Evolutionary conservation across 2,113 vertebrate species (phyloP).

Genomic region (Sander lucioperca): DNA sequence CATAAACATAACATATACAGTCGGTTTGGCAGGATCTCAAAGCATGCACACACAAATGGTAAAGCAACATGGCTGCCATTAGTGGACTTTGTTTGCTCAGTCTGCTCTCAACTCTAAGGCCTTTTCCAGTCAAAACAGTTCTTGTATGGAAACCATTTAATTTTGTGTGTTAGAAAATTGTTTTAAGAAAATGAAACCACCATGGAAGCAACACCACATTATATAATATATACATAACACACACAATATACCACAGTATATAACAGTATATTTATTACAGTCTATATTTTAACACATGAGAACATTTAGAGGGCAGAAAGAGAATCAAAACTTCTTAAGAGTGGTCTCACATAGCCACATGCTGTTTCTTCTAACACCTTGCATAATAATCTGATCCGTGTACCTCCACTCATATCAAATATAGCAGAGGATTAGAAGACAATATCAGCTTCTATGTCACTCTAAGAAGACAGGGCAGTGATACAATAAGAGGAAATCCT

Average conservation of each 20-base stretch:
- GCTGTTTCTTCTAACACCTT: background rate
- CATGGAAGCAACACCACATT: background rate
- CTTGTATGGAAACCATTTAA: slow-evolving; percentile 21
- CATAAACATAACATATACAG: slow-evolving; percentile 46
- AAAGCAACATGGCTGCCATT: slow-evolving; percentile 47
- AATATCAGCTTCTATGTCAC: background rate
- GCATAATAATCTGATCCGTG: slow-evolving; percentile 21
- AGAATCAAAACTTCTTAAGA: background rate
- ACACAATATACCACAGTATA: background rate
- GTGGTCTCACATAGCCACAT: background rate
- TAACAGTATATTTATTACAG: background rate
- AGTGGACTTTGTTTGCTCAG: slow-evolving; percentile 32
- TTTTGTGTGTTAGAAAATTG: slow-evolving; percentile 12
- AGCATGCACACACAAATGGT: slow-evolving; percentile 50
- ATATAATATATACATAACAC: background rate
- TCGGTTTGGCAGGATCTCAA: slow-evolving; percentile 43
- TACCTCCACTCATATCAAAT: slow-evolving; percentile 12
- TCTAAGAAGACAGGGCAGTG: background rate
- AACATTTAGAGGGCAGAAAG: background rate
- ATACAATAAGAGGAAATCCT: slow-evolving; percentile 28
- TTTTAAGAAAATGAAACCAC: slow-evolving; percentile 2
- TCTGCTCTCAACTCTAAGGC: slow-evolving; percentile 7
- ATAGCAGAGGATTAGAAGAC: background rate
- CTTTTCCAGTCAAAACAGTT: slow-evolving; percentile 26
- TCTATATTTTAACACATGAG: background rate